phyloP scores from a whole-genome alignment of 2,113 vertebrate species.

The Origma solitaria region DNA sequence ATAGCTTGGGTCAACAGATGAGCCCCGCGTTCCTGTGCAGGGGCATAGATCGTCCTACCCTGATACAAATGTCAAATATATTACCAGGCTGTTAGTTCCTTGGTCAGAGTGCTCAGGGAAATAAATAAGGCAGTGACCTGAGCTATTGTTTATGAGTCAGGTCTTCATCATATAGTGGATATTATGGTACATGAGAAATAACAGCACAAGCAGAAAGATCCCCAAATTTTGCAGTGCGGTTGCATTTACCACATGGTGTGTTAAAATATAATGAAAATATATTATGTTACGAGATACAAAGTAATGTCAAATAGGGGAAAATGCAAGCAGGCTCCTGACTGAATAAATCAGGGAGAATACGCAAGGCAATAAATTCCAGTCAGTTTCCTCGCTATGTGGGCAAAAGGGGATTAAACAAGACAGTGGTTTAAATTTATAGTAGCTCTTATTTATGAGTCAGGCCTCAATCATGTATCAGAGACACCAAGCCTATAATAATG shows the following conservation, averaged over 20 bases:
- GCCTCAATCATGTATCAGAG: conserved; percentile 68
- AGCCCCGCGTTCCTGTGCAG: neutral
- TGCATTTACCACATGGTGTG: conserved; percentile 26
- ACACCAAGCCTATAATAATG: conserved; percentile 60
- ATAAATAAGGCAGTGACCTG: conserved; percentile 40
- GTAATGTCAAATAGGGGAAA: conserved; percentile 63
- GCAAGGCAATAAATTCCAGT: conserved; percentile 65
- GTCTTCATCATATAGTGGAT: conserved; percentile 17
- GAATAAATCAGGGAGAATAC: conserved; percentile 67
- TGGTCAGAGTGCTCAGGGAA: neutral
- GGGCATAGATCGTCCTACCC: neutral
- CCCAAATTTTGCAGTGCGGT: conserved; percentile 9
- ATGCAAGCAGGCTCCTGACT: conserved; percentile 63
- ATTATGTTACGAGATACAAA: conserved; percentile 53
- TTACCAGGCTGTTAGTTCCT: neutral
- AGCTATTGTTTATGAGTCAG: conserved; percentile 42
- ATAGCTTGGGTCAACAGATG: conserved; percentile 27
- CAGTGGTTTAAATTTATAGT: conserved; percentile 69
- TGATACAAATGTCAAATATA: conserved; percentile 49
- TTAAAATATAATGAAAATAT: conserved; percentile 66
- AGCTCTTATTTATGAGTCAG: conserved; percentile 69
- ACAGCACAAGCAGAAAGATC: neutral
- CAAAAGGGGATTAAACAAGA: conserved; percentile 69
- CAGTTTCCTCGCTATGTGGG: conserved; percentile 65
- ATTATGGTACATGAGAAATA: conserved; percentile 24